phyloP scores from a whole-genome alignment of 2,888 invertebrate genomes.

The Cephus runcator region DNA sequence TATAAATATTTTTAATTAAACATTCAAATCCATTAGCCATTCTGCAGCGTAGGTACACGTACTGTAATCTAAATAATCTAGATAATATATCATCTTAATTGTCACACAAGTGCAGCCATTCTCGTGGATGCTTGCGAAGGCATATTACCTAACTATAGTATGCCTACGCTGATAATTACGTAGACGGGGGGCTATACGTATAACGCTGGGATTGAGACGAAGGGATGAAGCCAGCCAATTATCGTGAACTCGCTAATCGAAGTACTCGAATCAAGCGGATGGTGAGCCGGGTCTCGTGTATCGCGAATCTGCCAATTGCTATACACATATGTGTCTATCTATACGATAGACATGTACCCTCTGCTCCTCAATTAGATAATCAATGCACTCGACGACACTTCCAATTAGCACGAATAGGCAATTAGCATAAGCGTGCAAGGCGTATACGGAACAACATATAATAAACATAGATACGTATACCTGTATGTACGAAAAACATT shows the following conservation, averaged over 20 bases:
- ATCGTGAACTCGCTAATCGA: background rate
- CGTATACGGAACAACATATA: background rate
- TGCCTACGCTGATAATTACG: background rate
- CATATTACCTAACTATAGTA: background rate
- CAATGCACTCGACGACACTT: conserved; percentile 40
- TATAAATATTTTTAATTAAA: background rate
- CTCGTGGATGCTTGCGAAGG: background rate
- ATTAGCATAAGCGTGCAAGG: conserved; percentile 28
- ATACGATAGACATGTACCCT: background rate
- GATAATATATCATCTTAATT: background rate
- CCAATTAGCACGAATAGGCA: conserved; percentile 37
- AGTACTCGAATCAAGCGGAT: background rate
- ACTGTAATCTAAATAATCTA: background rate
- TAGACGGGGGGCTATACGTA: background rate
- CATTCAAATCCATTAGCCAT: background rate
- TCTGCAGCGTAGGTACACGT: background rate
- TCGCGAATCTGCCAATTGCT: background rate
- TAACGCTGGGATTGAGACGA: background rate
- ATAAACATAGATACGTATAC: background rate
- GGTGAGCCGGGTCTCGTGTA: background rate
- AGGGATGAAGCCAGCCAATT: background rate
- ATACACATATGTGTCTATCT: background rate
- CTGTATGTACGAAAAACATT: background rate
- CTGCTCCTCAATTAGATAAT: conserved; percentile 38
- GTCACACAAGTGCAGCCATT: background rate